phyloP scores from a whole-genome alignment of 2,797 vertebrate genomes.

The Lepus townsendii region DNA sequence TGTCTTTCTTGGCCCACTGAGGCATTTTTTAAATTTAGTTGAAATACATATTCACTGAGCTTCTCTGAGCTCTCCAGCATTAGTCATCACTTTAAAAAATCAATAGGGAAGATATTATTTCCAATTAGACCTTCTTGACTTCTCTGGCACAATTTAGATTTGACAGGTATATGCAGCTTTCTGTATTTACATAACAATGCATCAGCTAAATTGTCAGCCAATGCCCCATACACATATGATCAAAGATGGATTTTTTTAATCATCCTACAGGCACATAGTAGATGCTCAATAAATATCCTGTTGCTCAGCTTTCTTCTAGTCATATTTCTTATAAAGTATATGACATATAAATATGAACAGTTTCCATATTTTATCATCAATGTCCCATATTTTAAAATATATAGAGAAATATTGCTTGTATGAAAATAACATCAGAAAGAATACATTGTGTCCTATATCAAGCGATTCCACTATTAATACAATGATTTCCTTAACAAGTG shows the following conservation, averaged over 20 bases:
- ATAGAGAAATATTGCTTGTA: background rate
- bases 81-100: constrained; percentile 60
- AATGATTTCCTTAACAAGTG: background rate
- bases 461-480: constrained; percentile 31
- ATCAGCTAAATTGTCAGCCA: constrained; percentile 33
- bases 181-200: constrained; percentile 29
- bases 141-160: constrained; percentile 19
- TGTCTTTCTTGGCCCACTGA: constrained; percentile 70
- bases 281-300: constrained; percentile 7
- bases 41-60: constrained; percentile 63
- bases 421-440: constrained; percentile 44
- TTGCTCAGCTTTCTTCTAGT: background rate
- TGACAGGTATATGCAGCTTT: background rate
- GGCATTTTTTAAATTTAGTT: constrained; percentile 48
- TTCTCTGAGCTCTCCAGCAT: constrained; percentile 28
- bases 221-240: background rate
- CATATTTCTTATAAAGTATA: background rate
- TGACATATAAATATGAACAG: constrained; percentile 5
- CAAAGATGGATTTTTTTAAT: constrained; percentile 37
- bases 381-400: background rate
- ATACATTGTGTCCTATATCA: constrained; percentile 1
- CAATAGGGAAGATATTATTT: constrained; percentile 74
- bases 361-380: constrained; percentile 31
- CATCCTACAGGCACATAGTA: constrained; percentile 9
- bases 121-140: constrained; percentile 58